phyloP scores from a whole-genome alignment of 2,888 invertebrate genomes.

The Acanthoscelides obtectus region DNA sequence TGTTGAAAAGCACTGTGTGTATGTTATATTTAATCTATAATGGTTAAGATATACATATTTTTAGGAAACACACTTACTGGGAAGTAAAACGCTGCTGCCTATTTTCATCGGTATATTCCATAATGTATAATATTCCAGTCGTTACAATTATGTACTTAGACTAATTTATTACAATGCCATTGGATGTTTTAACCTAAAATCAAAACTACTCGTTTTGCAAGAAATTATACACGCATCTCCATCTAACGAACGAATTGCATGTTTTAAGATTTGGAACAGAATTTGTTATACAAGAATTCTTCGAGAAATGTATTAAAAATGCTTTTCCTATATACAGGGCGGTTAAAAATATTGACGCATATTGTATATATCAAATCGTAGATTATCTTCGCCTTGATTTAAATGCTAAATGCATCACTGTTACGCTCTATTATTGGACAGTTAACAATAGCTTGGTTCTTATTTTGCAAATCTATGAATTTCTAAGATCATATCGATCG shows the following conservation, averaged over 20 bases:
- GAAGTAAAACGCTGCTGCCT: background rate
- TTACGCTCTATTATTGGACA: background rate
- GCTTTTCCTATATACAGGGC: slow-evolving; percentile 1
- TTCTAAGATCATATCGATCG: background rate
- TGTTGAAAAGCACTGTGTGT: no score
- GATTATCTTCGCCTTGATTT: background rate
- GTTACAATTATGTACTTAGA: slow-evolving; percentile 19
- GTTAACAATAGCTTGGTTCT: background rate
- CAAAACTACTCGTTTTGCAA: slow-evolving; percentile 14
- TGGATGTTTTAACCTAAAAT: slow-evolving; percentile 17
- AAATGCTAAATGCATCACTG: background rate
- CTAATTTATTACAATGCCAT: slow-evolving; percentile 22
- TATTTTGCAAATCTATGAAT: background rate
- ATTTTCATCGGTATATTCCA: slow-evolving; percentile 16
- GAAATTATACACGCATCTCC: background rate
- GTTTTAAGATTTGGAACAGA: background rate
- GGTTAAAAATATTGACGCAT: background rate
- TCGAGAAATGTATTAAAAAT: slow-evolving; percentile 6
- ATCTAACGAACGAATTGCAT: background rate
- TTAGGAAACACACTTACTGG: no score
- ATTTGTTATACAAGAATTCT: slow-evolving; percentile 9
- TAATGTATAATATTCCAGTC: slow-evolving; percentile 25
- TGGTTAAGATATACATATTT: no score
- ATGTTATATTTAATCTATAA: no score
- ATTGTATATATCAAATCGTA: no score